These are phyloP conservation scores for Triplophysa siluroides DNA, from an alignment of 2,113 vertebrate genomes.

Conservation along the genomic window DNA sequence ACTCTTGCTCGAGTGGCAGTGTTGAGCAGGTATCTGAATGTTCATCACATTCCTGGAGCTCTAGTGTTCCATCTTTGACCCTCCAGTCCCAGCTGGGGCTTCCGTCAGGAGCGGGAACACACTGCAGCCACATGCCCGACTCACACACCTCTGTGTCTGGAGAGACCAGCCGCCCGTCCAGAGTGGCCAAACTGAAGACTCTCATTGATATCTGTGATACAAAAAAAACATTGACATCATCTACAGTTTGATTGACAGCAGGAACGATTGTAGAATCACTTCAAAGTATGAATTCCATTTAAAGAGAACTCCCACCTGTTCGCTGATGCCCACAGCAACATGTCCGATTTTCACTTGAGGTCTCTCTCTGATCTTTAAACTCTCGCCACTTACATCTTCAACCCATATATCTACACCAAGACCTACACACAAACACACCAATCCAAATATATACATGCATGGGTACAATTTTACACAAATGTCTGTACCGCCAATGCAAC, in stretches of 20 bases:
- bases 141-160: slow-evolving; percentile 82
- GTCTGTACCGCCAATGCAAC: too few relatives aligned
- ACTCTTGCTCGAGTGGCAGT: slow-evolving; percentile 1
- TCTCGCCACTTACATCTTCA: slow-evolving; percentile 84
- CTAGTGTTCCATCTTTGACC: slow-evolving; percentile 82
- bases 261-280: background rate
- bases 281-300: too few relatives aligned
- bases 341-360: slow-evolving; percentile 87
- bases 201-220: slow-evolving; percentile 79
- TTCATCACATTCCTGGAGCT: slow-evolving; percentile 64
- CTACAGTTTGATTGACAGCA: background rate
- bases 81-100: slow-evolving; percentile 86
- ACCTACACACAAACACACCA: background rate
- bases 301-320: slow-evolving; percentile 79
- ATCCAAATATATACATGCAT: background rate
- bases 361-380: slow-evolving; percentile 88
- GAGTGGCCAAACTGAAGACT: slow-evolving; percentile 86
- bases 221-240: background rate
- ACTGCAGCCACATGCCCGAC: slow-evolving; percentile 84
- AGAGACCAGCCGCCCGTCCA: slow-evolving; percentile 82
- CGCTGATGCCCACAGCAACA: slow-evolving; percentile 89
- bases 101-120: slow-evolving; percentile 82
- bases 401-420: slow-evolving; percentile 91
- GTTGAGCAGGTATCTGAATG: slow-evolving; percentile 40
- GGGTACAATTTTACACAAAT: too few relatives aligned